Percentiles rank a stretch among this genome's conserved stretches.
These are phyloP conservation scores for Lucifuga dentata DNA, from an alignment of 2,113 vertebrate genomes.

Conservation along the genomic window DNA sequence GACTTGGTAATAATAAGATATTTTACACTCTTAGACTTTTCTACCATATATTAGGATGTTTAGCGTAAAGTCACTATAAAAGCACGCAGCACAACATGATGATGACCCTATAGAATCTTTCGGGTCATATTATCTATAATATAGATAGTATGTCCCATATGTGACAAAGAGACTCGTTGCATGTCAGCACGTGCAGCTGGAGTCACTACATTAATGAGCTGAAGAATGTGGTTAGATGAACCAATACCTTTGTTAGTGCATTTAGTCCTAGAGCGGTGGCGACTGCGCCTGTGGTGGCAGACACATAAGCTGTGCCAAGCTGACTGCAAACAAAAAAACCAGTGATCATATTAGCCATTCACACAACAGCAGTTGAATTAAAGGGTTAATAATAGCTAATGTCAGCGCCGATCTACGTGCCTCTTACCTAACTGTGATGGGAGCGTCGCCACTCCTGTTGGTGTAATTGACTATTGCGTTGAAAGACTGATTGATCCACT, in stretches of 20 bases:
- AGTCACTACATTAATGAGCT: slow-evolving; percentile 51
- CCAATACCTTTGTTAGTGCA: slow-evolving; percentile 92
- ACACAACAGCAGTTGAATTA: slow-evolving; percentile 22
- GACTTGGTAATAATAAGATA: background rate
- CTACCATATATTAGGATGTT: slow-evolving; percentile 1
- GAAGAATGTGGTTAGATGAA: slow-evolving; percentile 60
- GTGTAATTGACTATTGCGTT: slow-evolving; percentile 98
- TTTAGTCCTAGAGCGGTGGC: slow-evolving; percentile 97
- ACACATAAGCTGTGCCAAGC: slow-evolving; percentile 95
- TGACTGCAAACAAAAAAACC: slow-evolving; percentile 86
- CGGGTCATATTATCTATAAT: too few relatives aligned
- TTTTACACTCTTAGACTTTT: slow-evolving; percentile 3
- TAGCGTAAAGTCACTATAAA: background rate
- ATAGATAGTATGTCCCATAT: slow-evolving; percentile 4
- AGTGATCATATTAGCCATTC: slow-evolving; percentile 35
- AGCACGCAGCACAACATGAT: slow-evolving; percentile 16
- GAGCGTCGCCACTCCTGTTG: slow-evolving; percentile 95
- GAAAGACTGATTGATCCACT: slow-evolving; percentile 99
- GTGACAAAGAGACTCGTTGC: slow-evolving; percentile 34
- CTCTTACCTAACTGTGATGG: slow-evolving; percentile 90
- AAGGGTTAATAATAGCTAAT: slow-evolving; percentile 38
- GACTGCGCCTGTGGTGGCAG: slow-evolving; percentile 95
- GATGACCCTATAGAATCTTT: too few relatives aligned
- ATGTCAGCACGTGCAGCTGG: slow-evolving; percentile 33
- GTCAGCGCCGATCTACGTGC: background rate